Base-by-base conservation (phyloP, 2,888 invertebrate species). In the Ryuthela nishihirai region DNA sequence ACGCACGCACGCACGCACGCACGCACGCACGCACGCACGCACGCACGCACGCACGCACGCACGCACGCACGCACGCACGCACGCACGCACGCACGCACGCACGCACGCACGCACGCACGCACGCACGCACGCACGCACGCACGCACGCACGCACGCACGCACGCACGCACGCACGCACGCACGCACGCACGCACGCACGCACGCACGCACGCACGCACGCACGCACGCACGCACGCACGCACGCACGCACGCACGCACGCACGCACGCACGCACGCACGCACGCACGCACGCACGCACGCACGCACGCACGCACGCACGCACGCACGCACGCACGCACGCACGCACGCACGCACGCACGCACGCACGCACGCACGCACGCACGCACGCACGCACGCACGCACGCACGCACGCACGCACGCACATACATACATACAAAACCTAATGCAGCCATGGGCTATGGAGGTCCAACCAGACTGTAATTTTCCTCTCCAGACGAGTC, bases 361-460 rank as follows among this genome's bases (percentile, higher is more conserved):
- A 38, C 38, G 38, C 38, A 38, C 38, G 38, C 18, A 38, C 38
- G 38, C 38, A 17, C 38, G 18, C 38, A 38, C 38, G 18, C 38
- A 38, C 38, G 38, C 38, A 38, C 38, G 38, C 38, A 38, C 38
- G 18, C 38, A 38, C 38, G 18, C 38, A 38, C 38, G 38, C 38
- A 38, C 38, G 38, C 38, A 38, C 38, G 38, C 38, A 38, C 38
- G 38, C 38, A 38, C 38, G 38, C 38, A 38, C 38, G 38, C 38
- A 17, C 38, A 38, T 21, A 17, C 38, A 38, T 2, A 10, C 25
- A n/a, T n/a, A n/a, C n/a, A n/a, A n/a, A n/a, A n/a, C n/a, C n/a
- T n/a, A n/a, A n/a, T n/a, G n/a, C n/a, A n/a, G n/a, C n/a, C n/a
- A n/a, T n/a, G n/a, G n/a, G n/a, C n/a, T n/a, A n/a, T n/a, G n/a